Conservation (phyloP, 2,888 invertebrate species). For the Yponomeuta malinellus region DNA sequence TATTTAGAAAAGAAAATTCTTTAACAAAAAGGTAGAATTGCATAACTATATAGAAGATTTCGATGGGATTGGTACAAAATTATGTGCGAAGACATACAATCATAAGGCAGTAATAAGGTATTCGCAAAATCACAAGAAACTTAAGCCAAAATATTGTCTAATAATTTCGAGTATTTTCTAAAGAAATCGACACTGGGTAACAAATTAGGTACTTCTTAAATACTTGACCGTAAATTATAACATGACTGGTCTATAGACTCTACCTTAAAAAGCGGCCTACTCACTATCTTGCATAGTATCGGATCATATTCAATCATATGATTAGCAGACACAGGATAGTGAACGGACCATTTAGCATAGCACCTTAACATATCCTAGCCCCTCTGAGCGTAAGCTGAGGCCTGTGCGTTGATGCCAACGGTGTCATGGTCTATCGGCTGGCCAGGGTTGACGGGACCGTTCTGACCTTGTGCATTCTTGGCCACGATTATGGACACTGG, state of each 20-base stretch:
- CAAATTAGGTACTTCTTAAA: background rate
- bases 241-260: background rate
- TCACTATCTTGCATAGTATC: background rate
- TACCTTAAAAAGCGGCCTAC: background rate
- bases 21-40: too few relatives aligned
- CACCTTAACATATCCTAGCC: constrained; percentile 15
- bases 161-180: background rate
- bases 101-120: background rate
- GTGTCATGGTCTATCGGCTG: constrained; percentile 48
- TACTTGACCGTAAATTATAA: background rate
- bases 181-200: background rate
- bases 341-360: background rate
- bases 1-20: too few relatives aligned
- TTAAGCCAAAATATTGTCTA: too few relatives aligned
- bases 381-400: constrained; percentile 17
- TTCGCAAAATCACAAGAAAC: background rate
- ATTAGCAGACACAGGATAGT: background rate
- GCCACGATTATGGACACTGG: constrained; percentile 72
- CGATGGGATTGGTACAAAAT: background rate
- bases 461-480: constrained; percentile 39
- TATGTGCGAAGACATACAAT: background rate
- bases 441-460: constrained; percentile 33
- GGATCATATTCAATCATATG: background rate
- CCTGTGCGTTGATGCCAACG: constrained; percentile 29
- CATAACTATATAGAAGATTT: background rate